Conservation (phyloP, 1,140 invertebrate genomes). For the Mercenaria mercenaria region DNA sequence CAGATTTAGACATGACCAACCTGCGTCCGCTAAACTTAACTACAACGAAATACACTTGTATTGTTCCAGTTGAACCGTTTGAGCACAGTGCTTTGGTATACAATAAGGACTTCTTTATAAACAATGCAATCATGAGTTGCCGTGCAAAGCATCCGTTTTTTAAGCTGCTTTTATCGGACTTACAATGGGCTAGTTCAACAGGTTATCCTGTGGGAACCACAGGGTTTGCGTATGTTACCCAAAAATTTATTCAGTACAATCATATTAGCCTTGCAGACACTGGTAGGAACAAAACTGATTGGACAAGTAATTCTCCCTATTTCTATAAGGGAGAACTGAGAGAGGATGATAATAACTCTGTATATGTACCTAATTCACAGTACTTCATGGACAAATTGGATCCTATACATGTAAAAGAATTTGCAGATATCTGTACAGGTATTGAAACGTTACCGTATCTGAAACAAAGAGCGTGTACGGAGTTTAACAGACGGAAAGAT, state of each 20-base stretch:
- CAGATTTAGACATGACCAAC: constrained; percentile 79
- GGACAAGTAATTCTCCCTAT: constrained; percentile 8
- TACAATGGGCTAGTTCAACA: constrained; percentile 72
- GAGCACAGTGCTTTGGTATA: constrained; percentile 75
- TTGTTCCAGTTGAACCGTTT: constrained; percentile 78
- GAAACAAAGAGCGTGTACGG: background rate
- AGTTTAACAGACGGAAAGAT: background rate
- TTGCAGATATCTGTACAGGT: background rate
- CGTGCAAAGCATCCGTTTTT: constrained; percentile 78
- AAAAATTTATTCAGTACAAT: constrained; percentile 68
- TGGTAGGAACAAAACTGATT: background rate
- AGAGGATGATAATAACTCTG: background rate
- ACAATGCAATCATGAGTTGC: constrained; percentile 81
- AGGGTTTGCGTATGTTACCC: constrained; percentile 77
- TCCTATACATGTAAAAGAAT: background rate
- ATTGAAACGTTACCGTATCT: background rate
- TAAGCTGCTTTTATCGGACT: constrained; percentile 70
- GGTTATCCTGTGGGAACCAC: constrained; percentile 76
- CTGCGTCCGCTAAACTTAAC: constrained; percentile 71
- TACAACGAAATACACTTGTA: constrained; percentile 74
- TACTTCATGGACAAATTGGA: constrained; percentile 23
- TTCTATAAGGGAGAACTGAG: constrained; percentile 13
- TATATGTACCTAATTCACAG: constrained; percentile 43
- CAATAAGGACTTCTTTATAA: constrained; percentile 72
- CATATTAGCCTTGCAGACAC: background rate